phyloP scores from a whole-genome alignment of 2,797 vertebrate species.

The Phataginus tricuspis region DNA sequence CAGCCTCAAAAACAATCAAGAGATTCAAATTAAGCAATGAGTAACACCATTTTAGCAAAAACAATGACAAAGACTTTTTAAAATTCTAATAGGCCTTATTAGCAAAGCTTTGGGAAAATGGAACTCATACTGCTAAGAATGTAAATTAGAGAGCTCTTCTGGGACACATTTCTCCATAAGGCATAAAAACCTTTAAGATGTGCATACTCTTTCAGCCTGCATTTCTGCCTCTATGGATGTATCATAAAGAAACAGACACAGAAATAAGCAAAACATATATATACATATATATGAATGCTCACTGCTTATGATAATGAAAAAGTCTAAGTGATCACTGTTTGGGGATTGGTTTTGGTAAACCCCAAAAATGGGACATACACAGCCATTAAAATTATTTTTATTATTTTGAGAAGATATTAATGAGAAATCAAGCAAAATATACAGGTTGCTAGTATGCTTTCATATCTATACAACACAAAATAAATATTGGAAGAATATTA shows the following conservation, averaged over 20 bases:
- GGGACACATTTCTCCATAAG: neutral
- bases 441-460: neutral
- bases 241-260: neutral
- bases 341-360: neutral
- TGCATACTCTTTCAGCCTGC: neutral
- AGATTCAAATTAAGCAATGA: slow-evolving; percentile 18
- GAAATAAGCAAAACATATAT: neutral
- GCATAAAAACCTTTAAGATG: neutral
- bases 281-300: neutral
- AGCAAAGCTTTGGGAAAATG: neutral
- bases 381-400: neutral
- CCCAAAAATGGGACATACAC: neutral
- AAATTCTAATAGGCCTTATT: neutral
- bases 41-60: neutral
- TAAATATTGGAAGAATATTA: neutral
- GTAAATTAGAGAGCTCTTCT: neutral
- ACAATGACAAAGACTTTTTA: neutral
- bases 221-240: neutral
- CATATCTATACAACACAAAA: neutral
- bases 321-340: neutral
- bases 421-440: slow-evolving; percentile 1
- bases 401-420: slow-evolving; percentile 11
- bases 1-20: neutral
- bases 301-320: neutral
- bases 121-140: neutral